A percentile compares a stretch with the other conserved stretches of the same genome.
Conservation (phyloP, 2,797 vertebrate species). For the Melanitta fusca region DNA sequence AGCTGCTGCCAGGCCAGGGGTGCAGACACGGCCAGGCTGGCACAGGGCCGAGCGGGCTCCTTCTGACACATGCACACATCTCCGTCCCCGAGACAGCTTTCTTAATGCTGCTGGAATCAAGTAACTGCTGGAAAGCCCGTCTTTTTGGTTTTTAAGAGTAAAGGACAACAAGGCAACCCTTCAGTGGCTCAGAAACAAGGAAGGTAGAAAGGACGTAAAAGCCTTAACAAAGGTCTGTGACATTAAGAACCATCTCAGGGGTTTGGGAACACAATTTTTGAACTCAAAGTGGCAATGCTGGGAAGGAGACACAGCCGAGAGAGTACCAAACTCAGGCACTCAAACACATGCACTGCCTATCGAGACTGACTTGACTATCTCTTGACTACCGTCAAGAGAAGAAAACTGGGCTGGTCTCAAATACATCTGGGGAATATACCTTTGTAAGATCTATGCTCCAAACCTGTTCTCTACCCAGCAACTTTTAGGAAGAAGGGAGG, state of each 20-base stretch:
- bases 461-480: neutral
- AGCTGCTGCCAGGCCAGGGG: neutral
- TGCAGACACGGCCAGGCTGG: neutral
- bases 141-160: neutral
- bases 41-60: accelerated
- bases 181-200: neutral
- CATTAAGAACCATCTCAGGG: neutral
- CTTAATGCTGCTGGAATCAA: neutral
- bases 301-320: neutral
- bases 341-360: neutral
- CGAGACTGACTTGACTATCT: no score
- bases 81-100: neutral
- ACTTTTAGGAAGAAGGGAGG: neutral
- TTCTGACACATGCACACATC: neutral
- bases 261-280: neutral
- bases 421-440: neutral
- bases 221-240: neutral
- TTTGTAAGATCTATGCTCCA: neutral
- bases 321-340: neutral
- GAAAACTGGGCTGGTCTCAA: neutral
- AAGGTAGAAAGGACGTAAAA: neutral
- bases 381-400: neutral
- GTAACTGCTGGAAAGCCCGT: neutral
- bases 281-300: neutral
- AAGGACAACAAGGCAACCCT: neutral